Evolutionary conservation across 2,113 vertebrate genomes (phyloP), one percentile per base, ranked within the genome.

Genomic region (Anguilla japonica): DNA sequence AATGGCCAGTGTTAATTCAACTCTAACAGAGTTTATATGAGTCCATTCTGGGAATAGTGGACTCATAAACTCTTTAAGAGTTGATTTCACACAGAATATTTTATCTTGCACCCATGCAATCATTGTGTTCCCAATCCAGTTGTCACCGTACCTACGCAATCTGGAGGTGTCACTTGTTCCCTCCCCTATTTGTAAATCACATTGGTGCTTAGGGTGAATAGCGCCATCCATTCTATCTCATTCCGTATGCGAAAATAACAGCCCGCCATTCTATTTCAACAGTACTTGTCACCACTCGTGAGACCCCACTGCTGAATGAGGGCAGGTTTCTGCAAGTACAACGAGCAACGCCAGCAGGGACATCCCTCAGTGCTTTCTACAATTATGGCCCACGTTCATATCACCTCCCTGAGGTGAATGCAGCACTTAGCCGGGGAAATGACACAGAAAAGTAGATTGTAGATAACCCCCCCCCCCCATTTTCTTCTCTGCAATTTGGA

Each of bases 251-350:
- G 22, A 79, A 40, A 57, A 84, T 26, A 83, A 3, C 81, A 83
- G 43, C 8, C 41, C 41, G 41, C 46, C 26, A 57, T 56, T 56
- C 43, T 56, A 29, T 26, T 43, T 83, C 26, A 29, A 29, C n/a
- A 83, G 43, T 56, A 3, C 26, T 22, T 83, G 81, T 83, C 81
- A 83, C 16, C 50, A 29, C 9, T 29, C 14, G 57, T 83, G 11
- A 83, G 50, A 15, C n/a, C 26, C 22, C n/a, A 57, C 26, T n/a
- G 81, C 50, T 56, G 80, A 81, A 81, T 53, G 46, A 83, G 81
- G n/a, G n/a, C 39, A 79, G 3, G n/a, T 39, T 40, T 39, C 75
- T 79, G 34, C 39, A 79, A 40, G n/a, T 34, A 39, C 39, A 16
- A 3, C 75, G 40, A 40, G 22, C 22, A 26, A 39, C 40, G 75